Conservation (phyloP, 30 jellyfish, hydroid and myxozoan species). For the Hydractinia echinata region DNA sequence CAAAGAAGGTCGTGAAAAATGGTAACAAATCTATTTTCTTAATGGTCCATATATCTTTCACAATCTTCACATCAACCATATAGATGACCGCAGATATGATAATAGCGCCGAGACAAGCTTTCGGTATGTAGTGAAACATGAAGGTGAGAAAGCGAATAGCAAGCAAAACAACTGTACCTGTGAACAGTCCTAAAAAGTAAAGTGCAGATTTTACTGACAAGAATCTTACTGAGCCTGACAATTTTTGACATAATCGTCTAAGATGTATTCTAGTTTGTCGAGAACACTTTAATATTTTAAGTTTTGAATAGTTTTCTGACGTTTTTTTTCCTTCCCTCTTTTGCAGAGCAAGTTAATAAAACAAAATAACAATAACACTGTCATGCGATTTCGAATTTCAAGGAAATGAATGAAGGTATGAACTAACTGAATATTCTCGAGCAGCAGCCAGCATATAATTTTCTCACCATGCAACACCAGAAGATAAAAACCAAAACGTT, state of each 20-base stretch:
- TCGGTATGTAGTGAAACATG: slow-evolving; percentile 65
- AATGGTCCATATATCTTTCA: slow-evolving; percentile 40
- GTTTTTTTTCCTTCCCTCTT: no score
- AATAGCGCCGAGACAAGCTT: slow-evolving; percentile 77
- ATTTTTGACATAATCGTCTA: no score
- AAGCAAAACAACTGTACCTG: slow-evolving; percentile 58
- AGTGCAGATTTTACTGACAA: background rate
- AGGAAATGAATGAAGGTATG: background rate
- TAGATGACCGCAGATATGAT: slow-evolving; percentile 61
- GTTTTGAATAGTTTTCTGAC: no score
- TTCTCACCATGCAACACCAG: no score
- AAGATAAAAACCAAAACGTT: background rate
- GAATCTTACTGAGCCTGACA: background rate
- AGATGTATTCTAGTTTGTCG: no score
- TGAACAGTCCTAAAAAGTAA: slow-evolving; percentile 44
- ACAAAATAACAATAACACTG: no score
- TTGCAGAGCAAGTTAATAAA: no score
- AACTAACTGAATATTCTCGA: background rate
- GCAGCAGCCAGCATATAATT: no score
- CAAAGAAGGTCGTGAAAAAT: slow-evolving; percentile 38
- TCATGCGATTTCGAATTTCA: background rate
- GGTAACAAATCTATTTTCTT: slow-evolving; percentile 53
- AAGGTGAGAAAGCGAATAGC: slow-evolving; percentile 58
- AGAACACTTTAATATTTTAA: no score
- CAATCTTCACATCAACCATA: slow-evolving; percentile 55